A percentile compares a stretch with the other conserved stretches of the same genome.
phyloP scores from a whole-genome alignment of 2,888 invertebrate species.

The Diarsia rubi region DNA sequence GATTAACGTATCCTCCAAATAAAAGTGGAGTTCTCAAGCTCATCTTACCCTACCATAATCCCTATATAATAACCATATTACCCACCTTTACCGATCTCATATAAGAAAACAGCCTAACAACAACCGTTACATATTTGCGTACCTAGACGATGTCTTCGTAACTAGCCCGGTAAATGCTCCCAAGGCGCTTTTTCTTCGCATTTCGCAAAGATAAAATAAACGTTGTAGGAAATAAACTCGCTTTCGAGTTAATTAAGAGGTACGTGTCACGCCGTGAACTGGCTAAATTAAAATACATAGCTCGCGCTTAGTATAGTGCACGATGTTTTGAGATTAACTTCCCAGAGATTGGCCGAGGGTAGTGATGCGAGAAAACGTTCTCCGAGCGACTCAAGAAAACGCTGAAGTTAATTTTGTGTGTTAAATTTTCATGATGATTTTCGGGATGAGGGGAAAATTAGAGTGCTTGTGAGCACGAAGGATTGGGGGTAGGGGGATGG shows the following conservation, averaged over 20 bases:
- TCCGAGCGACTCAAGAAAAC: slow-evolving; percentile 50
- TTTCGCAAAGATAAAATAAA: slow-evolving; percentile 69
- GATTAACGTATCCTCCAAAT: neutral
- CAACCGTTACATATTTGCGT: slow-evolving; percentile 28
- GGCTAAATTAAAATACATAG: slow-evolving; percentile 74
- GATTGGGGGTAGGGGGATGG: slow-evolving; percentile 10
- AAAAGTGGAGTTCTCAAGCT: slow-evolving; percentile 1
- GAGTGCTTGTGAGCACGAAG: slow-evolving; percentile 32
- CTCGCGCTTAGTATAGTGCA: slow-evolving; percentile 66
- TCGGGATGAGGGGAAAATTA: slow-evolving; percentile 50
- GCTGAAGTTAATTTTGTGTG: slow-evolving; percentile 59
- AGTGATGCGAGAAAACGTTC: slow-evolving; percentile 61
- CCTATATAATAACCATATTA: slow-evolving; percentile 20
- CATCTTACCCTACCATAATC: neutral
- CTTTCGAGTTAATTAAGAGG: slow-evolving; percentile 75
- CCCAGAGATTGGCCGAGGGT: slow-evolving; percentile 61
- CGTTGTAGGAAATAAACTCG: slow-evolving; percentile 72
- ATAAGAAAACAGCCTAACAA: slow-evolving; percentile 25
- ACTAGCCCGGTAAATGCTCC: slow-evolving; percentile 58
- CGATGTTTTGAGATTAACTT: slow-evolving; percentile 69
- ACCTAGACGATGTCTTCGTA: slow-evolving; percentile 46
- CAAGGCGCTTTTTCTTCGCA: slow-evolving; percentile 58
- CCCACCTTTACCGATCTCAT: slow-evolving; percentile 23
- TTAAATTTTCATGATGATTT: slow-evolving; percentile 66
- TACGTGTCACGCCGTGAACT: slow-evolving; percentile 70